Evolutionary conservation across 2,113 vertebrate species (phyloP), one percentile per base, ranked within the genome.

Genomic region (Bos indicus): DNA sequence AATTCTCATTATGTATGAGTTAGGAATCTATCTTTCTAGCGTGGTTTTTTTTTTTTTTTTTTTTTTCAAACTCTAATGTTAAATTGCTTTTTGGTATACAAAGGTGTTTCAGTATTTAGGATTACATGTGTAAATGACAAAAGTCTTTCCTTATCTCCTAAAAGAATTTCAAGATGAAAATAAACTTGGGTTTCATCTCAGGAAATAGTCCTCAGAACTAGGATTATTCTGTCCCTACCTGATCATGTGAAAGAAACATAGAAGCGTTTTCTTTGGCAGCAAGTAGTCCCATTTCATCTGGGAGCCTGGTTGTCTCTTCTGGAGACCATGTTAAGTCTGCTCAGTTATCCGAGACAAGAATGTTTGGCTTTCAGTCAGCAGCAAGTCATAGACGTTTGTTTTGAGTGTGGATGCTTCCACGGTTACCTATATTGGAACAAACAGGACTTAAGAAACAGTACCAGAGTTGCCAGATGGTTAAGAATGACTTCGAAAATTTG

Each of bases 161-260:
- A 52, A 21, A 57, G 51, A 89, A 92, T 95, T 82, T 95, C 59
- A 86, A 77, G 28, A 46, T 92, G 91, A 95, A 94, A 81, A 57
- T 94, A 95, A 93, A 95, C 26, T 57, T 97, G 56, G 25, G n/a
- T 97, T 85, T 96, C 93, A 21, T 90, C 48, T 94, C 26, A 48
- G 67, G 67, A 91, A 94, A 83, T 91, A 67, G 15, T 94, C 28
- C 59, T 92, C 48, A 93, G 25, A 95, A 91, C 17, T 93, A 56
- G 60, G 40, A 77, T 87, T n/a, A 77, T 90, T 92, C 48, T 40
- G 4, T 91, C 4, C 40, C 48, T 91, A 36, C 36, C 80, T 82
- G 60, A 23, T 89, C 30, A 78, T 51, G 62, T 64, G 19, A 95
- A 59, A 85, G 80, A 60, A 78, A 92, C 80, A 52, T 33, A 52